phyloP scores from a whole-genome alignment of 2,113 vertebrate genomes.

The Parus major region DNA sequence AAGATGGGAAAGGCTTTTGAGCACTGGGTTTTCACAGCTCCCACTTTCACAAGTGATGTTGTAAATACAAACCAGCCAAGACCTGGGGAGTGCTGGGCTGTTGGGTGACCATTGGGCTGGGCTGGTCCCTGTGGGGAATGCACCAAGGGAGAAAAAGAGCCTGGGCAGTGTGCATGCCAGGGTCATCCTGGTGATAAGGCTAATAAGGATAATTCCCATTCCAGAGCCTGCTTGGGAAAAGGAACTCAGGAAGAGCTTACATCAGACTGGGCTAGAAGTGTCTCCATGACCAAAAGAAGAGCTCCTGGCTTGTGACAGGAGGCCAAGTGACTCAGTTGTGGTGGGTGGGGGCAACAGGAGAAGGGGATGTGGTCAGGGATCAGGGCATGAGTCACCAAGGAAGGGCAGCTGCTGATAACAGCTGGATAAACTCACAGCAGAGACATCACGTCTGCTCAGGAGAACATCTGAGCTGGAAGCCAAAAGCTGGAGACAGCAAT shows the following conservation, averaged over 20 bases:
- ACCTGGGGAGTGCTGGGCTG: neutral
- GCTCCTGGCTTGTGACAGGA: neutral
- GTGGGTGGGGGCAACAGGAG: slow-evolving; percentile 2
- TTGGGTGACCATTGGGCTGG: neutral
- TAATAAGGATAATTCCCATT: neutral
- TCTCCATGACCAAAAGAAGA: neutral
- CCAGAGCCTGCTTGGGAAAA: neutral
- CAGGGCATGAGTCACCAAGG: slow-evolving; percentile 13
- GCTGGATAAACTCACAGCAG: neutral
- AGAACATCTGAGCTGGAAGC: neutral
- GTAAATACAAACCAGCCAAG: neutral
- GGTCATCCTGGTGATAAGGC: neutral
- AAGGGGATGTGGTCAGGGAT: slow-evolving; percentile 51
- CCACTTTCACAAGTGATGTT: neutral
- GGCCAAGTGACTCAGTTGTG: slow-evolving; percentile 35
- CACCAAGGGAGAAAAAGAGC: neutral
- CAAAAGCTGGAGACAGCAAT: neutral
- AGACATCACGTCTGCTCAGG: slow-evolving; percentile 5
- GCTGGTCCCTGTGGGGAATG: neutral
- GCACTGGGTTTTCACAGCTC: neutral
- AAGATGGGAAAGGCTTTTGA: neutral
- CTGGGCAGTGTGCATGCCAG: neutral
- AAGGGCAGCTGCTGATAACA: slow-evolving; percentile 30
- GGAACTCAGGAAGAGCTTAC: neutral
- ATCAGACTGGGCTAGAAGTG: neutral